These are phyloP conservation scores for Mellivora capensis DNA, from an alignment of 2,113 vertebrate species.

Conservation along the genomic window DNA sequence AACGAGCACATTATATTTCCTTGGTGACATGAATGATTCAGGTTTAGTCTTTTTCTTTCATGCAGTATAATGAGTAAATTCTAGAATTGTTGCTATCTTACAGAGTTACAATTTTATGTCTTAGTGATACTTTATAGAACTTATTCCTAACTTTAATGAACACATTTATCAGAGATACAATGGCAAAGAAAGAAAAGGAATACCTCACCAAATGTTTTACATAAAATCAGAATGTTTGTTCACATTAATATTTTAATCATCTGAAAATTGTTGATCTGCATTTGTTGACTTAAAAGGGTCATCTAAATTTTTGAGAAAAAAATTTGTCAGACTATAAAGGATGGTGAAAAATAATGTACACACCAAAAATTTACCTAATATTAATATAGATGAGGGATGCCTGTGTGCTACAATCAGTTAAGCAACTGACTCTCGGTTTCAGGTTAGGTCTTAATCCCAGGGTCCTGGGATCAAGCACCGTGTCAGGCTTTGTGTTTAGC, in stretches of 20 bases:
- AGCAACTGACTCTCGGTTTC: accelerated
- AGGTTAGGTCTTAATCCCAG: neutral
- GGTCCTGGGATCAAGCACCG: neutral
- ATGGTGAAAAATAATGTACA: neutral
- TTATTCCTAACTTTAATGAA: neutral
- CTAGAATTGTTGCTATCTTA: neutral
- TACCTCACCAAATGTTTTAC: neutral
- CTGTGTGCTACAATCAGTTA: neutral
- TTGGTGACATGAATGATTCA: neutral
- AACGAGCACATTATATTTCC: neutral
- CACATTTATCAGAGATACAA: neutral
- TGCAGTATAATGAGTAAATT: neutral
- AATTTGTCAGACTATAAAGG: neutral
- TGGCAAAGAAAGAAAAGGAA: neutral
- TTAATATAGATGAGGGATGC: neutral
- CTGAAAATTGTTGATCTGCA: neutral
- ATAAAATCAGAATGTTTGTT: neutral
- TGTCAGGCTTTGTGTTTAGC: neutral
- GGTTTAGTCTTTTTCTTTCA: neutral
- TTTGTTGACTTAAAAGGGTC: neutral
- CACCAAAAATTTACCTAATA: neutral
- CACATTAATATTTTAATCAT: neutral
- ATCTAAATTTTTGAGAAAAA: neutral
- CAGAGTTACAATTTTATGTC: neutral
- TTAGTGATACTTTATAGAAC: neutral